These are phyloP conservation scores for Archocentrus centrarchus DNA, from an alignment of 2,113 vertebrate species.

Conservation along the genomic window DNA sequence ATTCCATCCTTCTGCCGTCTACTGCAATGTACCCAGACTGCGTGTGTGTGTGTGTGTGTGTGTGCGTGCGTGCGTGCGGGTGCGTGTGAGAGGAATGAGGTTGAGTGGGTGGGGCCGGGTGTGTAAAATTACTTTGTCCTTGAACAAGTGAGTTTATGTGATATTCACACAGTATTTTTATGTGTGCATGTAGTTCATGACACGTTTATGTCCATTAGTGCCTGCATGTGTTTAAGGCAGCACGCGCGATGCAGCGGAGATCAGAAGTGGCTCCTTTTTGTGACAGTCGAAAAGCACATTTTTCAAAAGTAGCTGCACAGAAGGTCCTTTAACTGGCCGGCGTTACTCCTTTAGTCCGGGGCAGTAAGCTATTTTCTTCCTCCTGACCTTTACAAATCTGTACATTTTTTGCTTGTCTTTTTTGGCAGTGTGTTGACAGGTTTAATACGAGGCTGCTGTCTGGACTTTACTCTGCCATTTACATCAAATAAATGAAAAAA, in stretches of 20 bases:
- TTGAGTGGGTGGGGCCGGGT: neutral
- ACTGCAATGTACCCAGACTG: constrained; percentile 57
- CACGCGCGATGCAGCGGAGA: neutral
- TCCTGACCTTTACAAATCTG: constrained; percentile 74
- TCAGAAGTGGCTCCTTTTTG: constrained; percentile 18
- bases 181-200: constrained; percentile 12
- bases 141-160: constrained; percentile 52
- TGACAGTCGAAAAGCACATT: constrained; percentile 53
- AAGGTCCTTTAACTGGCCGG: constrained; percentile 42
- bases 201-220: constrained; percentile 14
- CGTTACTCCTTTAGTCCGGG: constrained; percentile 37
- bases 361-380: constrained; percentile 58
- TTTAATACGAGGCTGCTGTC: constrained; percentile 49
- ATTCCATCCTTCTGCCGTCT: constrained; percentile 63
- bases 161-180: constrained; percentile 52
- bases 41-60: neutral
- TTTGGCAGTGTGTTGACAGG: constrained; percentile 48
- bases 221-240: neutral
- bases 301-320: constrained; percentile 47
- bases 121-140: constrained; percentile 51
- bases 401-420: constrained; percentile 36
- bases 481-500: constrained; percentile 57
- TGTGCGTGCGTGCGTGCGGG: neutral
- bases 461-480: constrained; percentile 56
- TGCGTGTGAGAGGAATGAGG: neutral